Conservation (phyloP, 2,888 invertebrate species). For the Augiades crinisus region DNA sequence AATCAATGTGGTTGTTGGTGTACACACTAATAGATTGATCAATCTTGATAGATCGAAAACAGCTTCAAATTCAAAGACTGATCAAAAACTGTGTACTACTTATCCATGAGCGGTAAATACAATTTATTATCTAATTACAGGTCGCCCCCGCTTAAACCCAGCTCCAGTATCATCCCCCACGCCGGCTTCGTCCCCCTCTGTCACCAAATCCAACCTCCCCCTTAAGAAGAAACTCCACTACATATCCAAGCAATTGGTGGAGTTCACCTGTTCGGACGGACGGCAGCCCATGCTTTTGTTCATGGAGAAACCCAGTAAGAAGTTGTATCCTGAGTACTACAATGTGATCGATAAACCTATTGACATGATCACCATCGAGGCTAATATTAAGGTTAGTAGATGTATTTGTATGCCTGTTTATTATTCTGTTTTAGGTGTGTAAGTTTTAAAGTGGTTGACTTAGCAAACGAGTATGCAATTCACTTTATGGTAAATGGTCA, state of each 20-base stretch:
- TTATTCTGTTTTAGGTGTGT: no score
- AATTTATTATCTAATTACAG: slow-evolving; percentile 39
- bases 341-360: slow-evolving; percentile 96
- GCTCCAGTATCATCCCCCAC: slow-evolving; percentile 41
- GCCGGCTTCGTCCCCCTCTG: slow-evolving; percentile 41
- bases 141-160: slow-evolving; percentile 68
- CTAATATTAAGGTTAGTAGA: slow-evolving; percentile 90
- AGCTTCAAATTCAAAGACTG: no score
- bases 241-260: slow-evolving; percentile 84
- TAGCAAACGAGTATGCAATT: no score
- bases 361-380: slow-evolving; percentile 96
- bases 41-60: no score
- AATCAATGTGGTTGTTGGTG: no score
- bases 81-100: no score
- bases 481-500: no score
- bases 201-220: slow-evolving; percentile 76
- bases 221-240: slow-evolving; percentile 90
- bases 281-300: slow-evolving; percentile 95
- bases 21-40: no score
- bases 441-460: no score
- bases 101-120: no score
- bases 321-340: slow-evolving; percentile 97
- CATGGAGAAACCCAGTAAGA: slow-evolving; percentile 97
- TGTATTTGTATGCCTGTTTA: no score
- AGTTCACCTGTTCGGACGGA: slow-evolving; percentile 83